Evolutionary conservation across 2,888 invertebrate genomes (phyloP).

Genomic region (Branchellion lobata): DNA sequence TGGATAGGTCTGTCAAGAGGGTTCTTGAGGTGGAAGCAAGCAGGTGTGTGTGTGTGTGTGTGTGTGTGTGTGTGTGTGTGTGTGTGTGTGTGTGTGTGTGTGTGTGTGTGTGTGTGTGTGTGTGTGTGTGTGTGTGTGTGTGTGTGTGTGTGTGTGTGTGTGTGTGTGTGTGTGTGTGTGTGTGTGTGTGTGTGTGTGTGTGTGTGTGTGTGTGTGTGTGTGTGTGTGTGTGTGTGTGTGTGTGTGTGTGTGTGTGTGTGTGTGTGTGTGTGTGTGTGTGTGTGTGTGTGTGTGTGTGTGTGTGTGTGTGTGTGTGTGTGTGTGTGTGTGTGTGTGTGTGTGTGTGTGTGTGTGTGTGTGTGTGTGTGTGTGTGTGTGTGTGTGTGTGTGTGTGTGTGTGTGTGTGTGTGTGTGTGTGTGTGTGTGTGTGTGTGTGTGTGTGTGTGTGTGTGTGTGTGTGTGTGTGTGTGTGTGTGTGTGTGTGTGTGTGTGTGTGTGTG

Average conservation of each 20-base stretch:
- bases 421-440: conserved; percentile 48
- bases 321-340: background rate
- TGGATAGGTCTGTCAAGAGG: no score
- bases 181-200: background rate
- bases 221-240: conserved; percentile 29
- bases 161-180: conserved; percentile 18
- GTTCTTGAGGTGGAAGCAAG: no score
- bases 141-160: conserved; percentile 1
- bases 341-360: conserved; percentile 2
- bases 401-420: conserved; percentile 49
- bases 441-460: conserved; percentile 46
- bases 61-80: conserved; percentile 28
- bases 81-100: conserved; percentile 22
- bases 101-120: conserved; percentile 12
- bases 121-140: conserved; percentile 14
- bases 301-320: background rate
- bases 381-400: conserved; percentile 49
- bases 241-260: conserved; percentile 29
- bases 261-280: conserved; percentile 29
- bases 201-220: conserved; percentile 25
- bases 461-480: conserved; percentile 46
- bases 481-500: no score
- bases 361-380: conserved; percentile 51
- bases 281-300: background rate
- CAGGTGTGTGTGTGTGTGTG: conserved; percentile 15